Evolutionary conservation across 2,113 vertebrate species (phyloP), one percentile per base, ranked within the genome.

Genomic region (Microcebus jonahi): DNA sequence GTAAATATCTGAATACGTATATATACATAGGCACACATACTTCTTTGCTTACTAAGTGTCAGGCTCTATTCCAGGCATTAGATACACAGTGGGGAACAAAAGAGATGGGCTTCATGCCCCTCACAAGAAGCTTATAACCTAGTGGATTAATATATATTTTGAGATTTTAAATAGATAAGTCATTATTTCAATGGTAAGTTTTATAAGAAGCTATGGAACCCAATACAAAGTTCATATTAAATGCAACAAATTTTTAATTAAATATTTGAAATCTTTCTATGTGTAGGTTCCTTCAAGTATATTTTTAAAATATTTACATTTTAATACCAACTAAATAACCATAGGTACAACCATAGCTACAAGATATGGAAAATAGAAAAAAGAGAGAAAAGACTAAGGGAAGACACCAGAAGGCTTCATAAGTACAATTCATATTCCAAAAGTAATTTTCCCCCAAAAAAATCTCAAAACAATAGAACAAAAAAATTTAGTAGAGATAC

Each of bases 221-320:
- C 25, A 91, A 57, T 3, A 76, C 25, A 27, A 57, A 91, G 2
- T 63, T 85, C 39, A 50, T 63, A 76, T 70, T 63, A 75, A 29
- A 34, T 86, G 39, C 67, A 87, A 59, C 10, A 68, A 84, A 59
- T 63, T 34, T 88, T 48, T 55, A 76, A 81, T 71, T 20, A 92
- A 86, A 85, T 82, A 88, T 61, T 34, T 95, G 13, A 95, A 84
- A 45, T 59, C 7, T 45, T 90, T 76, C 84, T 89, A 34, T 86
- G 12, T 39, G 90, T 9, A 73, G 31, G 9, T 59, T 57, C 71
- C 70, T 83, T 20, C 29, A 77, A 67, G 39, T 53, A 34, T 48
- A 68, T 63, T 63, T 68, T 55, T 6, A 63, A 92, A 71, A 39
- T 45, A 63, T n/a, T 27, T 85, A 88, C 0, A 77, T 83, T 96